phyloP scores from a whole-genome alignment of 2,113 vertebrate species.

The Lagopus muta region DNA sequence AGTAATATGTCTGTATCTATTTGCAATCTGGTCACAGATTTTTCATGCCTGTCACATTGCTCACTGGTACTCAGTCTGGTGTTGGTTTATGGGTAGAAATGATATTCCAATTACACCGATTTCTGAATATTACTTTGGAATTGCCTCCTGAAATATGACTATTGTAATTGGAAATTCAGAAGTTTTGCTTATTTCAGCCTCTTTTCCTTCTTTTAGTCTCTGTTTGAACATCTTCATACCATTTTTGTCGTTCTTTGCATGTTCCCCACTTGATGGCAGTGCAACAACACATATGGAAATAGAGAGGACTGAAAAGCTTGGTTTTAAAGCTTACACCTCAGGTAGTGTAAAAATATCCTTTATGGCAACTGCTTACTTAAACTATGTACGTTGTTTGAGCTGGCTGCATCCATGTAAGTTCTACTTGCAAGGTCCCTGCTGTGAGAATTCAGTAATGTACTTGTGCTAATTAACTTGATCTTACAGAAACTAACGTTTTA shows the following conservation, averaged over 20 bases:
- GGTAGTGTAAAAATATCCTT: conserved; percentile 26
- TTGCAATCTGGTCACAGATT: neutral
- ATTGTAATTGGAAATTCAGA: neutral
- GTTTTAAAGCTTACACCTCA: neutral
- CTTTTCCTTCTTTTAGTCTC: neutral
- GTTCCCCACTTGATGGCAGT: conserved; percentile 76
- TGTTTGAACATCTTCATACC: neutral
- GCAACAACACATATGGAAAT: neutral
- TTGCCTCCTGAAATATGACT: neutral
- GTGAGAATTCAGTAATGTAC: neutral
- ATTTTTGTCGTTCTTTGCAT: neutral
- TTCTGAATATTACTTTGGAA: neutral
- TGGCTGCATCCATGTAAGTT: neutral
- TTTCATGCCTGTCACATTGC: neutral
- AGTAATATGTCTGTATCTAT: neutral
- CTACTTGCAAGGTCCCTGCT: neutral
- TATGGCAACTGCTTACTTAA: conserved; percentile 43
- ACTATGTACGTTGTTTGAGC: neutral
- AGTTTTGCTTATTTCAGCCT: neutral
- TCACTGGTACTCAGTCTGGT: neutral
- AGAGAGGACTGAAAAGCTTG: neutral
- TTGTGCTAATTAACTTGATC: conserved; percentile 20
- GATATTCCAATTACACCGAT: neutral
- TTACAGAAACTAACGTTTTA: neutral
- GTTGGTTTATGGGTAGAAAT: neutral